Percentiles rank a stretch among this genome's conserved stretches.
These are phyloP conservation scores for Ctenopoma multispine DNA, from an alignment of 2,797 vertebrate genomes.

Conservation along the genomic window DNA sequence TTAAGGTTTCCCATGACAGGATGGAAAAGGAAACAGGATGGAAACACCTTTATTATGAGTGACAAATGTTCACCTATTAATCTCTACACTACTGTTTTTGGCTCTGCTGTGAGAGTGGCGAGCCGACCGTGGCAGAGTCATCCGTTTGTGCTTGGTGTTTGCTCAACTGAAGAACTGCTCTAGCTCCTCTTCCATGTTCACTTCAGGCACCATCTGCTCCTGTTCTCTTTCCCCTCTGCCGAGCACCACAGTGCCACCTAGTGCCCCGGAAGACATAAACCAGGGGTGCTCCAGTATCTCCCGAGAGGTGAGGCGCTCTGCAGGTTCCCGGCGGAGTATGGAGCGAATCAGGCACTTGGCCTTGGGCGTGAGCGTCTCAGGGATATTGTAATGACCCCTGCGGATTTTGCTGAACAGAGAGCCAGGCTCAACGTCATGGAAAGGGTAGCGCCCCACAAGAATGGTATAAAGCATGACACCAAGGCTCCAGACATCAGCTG, in stretches of 20 bases:
- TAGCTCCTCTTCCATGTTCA: slow-evolving; percentile 98
- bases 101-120: slow-evolving; percentile 66
- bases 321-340: slow-evolving; percentile 96
- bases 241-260: slow-evolving; percentile 84
- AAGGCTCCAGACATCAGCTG: slow-evolving; percentile 98
- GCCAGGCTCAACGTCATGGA: slow-evolving; percentile 98
- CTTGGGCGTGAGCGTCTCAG: slow-evolving; percentile 97
- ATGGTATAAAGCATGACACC: slow-evolving; percentile 99
- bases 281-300: slow-evolving; percentile 99
- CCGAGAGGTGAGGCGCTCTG: slow-evolving; percentile 96
- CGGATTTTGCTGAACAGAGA: slow-evolving; percentile 99
- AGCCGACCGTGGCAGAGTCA: slow-evolving; percentile 67
- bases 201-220: slow-evolving; percentile 98
- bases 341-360: slow-evolving; percentile 99
- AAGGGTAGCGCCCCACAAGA: slow-evolving; percentile 98
- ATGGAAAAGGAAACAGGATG: slow-evolving; percentile 83
- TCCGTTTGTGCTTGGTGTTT: slow-evolving; percentile 76
- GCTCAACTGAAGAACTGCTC: slow-evolving; percentile 99
- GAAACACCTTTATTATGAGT: slow-evolving; percentile 84
- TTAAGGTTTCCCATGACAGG: slow-evolving; percentile 86
- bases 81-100: slow-evolving; percentile 78
- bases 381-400: slow-evolving; percentile 98
- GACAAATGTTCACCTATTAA: slow-evolving; percentile 85
- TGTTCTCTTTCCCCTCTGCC: slow-evolving; percentile 90
- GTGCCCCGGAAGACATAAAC: slow-evolving; percentile 90